phyloP scores from a whole-genome alignment of 2,888 invertebrate genomes.

The Aphidius colemani region DNA sequence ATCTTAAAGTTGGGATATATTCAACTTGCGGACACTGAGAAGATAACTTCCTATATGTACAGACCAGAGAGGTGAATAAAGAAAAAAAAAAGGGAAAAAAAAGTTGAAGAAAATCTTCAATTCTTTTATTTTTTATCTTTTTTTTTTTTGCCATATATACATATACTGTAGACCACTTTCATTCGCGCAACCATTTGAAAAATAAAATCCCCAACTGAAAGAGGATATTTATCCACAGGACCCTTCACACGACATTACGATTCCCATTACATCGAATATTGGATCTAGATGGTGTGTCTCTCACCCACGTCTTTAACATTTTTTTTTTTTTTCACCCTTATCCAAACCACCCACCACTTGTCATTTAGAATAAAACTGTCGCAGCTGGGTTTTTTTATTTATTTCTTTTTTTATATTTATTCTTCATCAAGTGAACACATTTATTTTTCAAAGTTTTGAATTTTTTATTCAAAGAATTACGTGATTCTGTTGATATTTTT shows the following conservation, averaged over 20 bases:
- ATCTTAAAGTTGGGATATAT: slow-evolving; percentile 21
- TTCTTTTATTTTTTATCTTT: too few relatives aligned
- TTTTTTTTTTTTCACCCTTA: background rate
- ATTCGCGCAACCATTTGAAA: slow-evolving; percentile 19
- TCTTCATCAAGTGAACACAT: background rate
- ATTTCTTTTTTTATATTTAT: background rate
- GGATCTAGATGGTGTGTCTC: slow-evolving; percentile 18
- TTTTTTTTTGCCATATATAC: too few relatives aligned
- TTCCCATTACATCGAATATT: slow-evolving; percentile 24
- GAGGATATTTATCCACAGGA: background rate
- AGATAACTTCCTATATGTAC: slow-evolving; percentile 33
- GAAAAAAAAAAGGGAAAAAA: too few relatives aligned
- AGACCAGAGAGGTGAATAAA: too few relatives aligned
- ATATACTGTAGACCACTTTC: slow-evolving; percentile 11
- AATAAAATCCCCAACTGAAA: slow-evolving; percentile 21
- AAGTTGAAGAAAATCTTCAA: too few relatives aligned
- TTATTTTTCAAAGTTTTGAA: too few relatives aligned
- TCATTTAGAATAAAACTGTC: background rate
- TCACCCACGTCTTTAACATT: background rate
- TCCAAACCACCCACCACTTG: background rate
- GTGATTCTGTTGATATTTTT: too few relatives aligned
- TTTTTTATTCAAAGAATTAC: too few relatives aligned
- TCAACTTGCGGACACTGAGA: slow-evolving; percentile 32
- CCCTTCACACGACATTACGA: slow-evolving; percentile 22
- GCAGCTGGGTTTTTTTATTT: slow-evolving; percentile 12